Conservation (phyloP, 2,113 vertebrate genomes). For the Fulica atra region DNA sequence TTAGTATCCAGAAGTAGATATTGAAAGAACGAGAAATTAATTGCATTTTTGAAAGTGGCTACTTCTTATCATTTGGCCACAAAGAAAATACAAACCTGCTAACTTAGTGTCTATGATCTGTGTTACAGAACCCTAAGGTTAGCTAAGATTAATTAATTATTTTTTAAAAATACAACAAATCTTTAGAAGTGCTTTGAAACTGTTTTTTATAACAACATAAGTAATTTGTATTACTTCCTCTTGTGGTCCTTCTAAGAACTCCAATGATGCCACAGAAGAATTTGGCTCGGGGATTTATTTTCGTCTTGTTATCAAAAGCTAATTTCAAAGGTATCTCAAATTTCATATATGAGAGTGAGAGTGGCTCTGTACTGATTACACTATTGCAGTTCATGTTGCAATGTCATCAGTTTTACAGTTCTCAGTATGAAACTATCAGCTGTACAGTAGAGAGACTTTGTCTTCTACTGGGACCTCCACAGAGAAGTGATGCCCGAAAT, state of each 20-base stretch:
- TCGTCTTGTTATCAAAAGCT: neutral
- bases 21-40: constrained; percentile 6
- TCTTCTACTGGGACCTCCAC: neutral
- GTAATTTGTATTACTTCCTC: neutral
- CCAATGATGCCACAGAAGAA: neutral
- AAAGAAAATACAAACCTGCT: neutral
- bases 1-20: constrained; percentile 14
- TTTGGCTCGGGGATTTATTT: rapidly evolving
- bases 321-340: neutral
- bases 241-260: neutral
- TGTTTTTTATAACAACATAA: neutral
- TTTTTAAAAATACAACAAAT: too few species aligned
- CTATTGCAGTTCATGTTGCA: neutral
- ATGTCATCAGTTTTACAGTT: neutral
- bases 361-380: neutral
- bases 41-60: neutral
- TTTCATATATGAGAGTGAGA: neutral
- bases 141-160: neutral
- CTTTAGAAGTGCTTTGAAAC: neutral
- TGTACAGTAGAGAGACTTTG: rapidly evolving
- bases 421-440: neutral
- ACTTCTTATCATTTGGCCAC: neutral
- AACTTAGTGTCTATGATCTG: neutral
- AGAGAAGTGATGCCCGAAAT: neutral
- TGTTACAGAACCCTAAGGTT: neutral